A percentile compares a stretch with the other conserved stretches of the same genome.
phyloP scores from a whole-genome alignment of 2,797 vertebrate genomes.

The Galago senegalensis region DNA sequence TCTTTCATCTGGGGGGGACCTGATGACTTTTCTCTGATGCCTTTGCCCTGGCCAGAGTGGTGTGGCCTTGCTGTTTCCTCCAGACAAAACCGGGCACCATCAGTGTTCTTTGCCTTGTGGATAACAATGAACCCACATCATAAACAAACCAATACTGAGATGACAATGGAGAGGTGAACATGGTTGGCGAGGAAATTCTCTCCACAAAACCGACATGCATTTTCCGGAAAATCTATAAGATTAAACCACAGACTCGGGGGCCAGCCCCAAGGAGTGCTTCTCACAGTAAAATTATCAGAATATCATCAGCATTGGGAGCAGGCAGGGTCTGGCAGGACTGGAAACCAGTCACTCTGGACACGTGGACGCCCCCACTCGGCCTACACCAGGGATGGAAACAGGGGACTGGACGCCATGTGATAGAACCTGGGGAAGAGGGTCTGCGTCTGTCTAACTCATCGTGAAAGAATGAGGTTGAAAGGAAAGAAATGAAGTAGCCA shows the following conservation, averaged over 20 bases:
- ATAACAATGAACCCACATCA: not conserved
- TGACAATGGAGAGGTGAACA: not conserved
- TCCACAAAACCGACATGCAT: not conserved
- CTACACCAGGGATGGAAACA: not conserved
- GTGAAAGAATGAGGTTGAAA: not conserved
- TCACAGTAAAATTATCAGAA: not conserved
- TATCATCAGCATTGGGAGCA: not conserved
- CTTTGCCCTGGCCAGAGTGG: not conserved
- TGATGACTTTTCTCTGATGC: not conserved
- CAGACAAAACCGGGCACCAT: not conserved
- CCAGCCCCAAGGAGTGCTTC: not conserved
- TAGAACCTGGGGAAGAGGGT: not conserved
- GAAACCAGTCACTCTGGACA: not conserved
- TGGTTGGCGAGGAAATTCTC: not conserved
- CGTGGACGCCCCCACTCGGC: not conserved
- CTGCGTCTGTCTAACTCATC: not conserved
- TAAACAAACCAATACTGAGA: constrained; percentile 34
- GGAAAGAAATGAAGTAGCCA: not conserved
- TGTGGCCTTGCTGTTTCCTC: not conserved
- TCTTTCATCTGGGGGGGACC: not conserved
- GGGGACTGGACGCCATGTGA: not conserved
- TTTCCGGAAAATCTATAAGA: not conserved
- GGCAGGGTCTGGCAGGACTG: not conserved
- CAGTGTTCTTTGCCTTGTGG: not conserved
- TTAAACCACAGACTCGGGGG: not conserved